Evolutionary conservation across 2,797 vertebrate genomes (phyloP).

Genomic region (Limnodromus scolopaceus): DNA sequence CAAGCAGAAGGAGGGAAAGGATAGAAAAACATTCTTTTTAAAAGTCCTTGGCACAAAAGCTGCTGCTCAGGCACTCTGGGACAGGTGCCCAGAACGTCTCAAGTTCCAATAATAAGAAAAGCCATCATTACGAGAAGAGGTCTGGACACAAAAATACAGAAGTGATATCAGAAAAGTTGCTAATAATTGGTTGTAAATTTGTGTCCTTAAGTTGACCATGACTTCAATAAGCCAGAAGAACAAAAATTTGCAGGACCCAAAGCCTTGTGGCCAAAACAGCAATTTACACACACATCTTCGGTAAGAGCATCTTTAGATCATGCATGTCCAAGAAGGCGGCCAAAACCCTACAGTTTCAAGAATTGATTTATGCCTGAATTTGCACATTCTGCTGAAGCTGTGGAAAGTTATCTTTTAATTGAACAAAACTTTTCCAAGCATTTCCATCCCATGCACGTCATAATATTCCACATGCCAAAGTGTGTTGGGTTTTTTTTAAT

Average conservation of each 20-base stretch:
- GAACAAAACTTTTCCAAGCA: not conserved
- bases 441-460: not conserved
- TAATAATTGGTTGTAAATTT: not conserved
- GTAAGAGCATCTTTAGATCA: not conserved
- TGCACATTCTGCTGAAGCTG: not conserved
- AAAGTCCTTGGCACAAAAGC: constrained; percentile 56
- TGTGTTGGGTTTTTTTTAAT: not conserved
- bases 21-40: constrained; percentile 59
- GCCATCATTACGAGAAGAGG: not conserved
- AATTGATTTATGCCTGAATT: not conserved
- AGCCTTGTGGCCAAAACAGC: not conserved
- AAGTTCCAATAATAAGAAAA: constrained; percentile 58
- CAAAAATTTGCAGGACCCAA: not conserved
- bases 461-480: not conserved
- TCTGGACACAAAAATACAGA: constrained; percentile 43
- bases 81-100: constrained; percentile 61
- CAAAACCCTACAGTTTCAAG: not conserved
- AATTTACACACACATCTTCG: not conserved
- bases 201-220: not conserved
- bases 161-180: constrained; percentile 15
- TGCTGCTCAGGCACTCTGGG: constrained; percentile 56
- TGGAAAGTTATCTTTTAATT: not conserved
- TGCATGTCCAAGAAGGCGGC: accelerated
- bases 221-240: not conserved
- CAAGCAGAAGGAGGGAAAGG: constrained; percentile 9